Evolutionary conservation across 2,113 vertebrate genomes (phyloP), one percentile per base, ranked within the genome.

Genomic region (Coturnix japonica): DNA sequence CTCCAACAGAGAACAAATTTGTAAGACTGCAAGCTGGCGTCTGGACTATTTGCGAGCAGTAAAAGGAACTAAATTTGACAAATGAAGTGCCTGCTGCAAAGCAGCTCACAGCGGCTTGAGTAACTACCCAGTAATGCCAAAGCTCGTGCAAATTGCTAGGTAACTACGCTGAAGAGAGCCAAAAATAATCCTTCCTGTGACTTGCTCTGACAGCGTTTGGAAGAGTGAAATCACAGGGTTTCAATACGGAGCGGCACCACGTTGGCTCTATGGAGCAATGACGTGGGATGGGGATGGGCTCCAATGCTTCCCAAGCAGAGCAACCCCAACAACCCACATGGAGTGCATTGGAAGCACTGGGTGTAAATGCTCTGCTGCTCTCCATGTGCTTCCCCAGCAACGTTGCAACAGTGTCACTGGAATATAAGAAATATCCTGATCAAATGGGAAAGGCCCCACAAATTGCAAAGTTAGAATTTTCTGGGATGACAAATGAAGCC

Each of bases 361-460:
- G 20, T 11, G 6, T n/a, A 21, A 87, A 70, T 8, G 3, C 64
- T 81, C 4, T 1, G 72, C 54, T 65, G 4, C 23, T 82, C 37
- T 28, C n/a, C 46, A 56, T 90, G 74, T 76, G 19, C 71, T 46
- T 53, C 57, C 30, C n/a, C 79, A 67, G 82, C 85, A 81, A 60
- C 26, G 41, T 16, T 84, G 25, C 77, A n/a, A 79, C 84, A 43
- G 92, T 82, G 83, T 90, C 51, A 31, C 60, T 30, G 33, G 91
- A 75, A 53, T 87, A 95, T 43, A 90, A 79, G 92, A 90, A 92
- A 91, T 88, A 80, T 89, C 85, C 93, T 81, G 94, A 94, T 88
- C 79, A 81, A 90, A 91, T 94, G 51, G 65, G 93, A 96, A 93
- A 90, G 80, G 71, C 31, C 4, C 63, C 35, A 75, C 88, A 94